Evolutionary conservation across 2,888 invertebrate species (phyloP).

Genomic region (Rhyacophila evoluta): DNA sequence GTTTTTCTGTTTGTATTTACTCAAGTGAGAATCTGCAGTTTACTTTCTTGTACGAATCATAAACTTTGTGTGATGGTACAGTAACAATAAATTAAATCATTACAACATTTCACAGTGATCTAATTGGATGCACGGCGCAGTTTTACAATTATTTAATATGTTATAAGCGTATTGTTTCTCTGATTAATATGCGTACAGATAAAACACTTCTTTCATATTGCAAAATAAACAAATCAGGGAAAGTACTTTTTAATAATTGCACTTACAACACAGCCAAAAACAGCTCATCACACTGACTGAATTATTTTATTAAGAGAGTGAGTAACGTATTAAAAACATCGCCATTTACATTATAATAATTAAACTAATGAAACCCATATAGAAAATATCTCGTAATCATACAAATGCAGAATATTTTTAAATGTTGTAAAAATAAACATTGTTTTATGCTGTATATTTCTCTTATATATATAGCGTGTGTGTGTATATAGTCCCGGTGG

Average conservation of each 20-base stretch:
- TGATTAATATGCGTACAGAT: not conserved
- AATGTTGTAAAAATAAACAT: no score
- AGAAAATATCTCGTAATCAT: no score
- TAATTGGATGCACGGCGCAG: not conserved
- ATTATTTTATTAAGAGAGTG: no score
- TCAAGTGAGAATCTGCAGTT: no score
- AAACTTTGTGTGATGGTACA: not conserved
- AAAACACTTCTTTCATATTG: not conserved
- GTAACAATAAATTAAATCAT: conserved; percentile 3
- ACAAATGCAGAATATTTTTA: no score
- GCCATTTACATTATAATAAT: no score
- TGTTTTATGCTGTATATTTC: no score
- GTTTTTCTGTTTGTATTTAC: no score
- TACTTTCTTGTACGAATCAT: conserved; percentile 10
- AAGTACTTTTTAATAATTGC: not conserved
- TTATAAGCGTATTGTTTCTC: not conserved
- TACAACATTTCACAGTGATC: not conserved
- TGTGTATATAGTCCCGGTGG: no score
- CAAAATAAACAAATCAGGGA: not conserved
- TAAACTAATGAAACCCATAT: no score
- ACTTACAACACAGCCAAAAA: not conserved
- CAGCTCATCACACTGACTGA: not conserved
- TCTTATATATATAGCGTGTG: no score
- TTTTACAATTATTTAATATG: conserved; percentile 9
- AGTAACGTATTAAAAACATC: no score